These are phyloP conservation scores for Buathra laborator DNA, from an alignment of 2,888 invertebrate genomes.

Conservation along the genomic window DNA sequence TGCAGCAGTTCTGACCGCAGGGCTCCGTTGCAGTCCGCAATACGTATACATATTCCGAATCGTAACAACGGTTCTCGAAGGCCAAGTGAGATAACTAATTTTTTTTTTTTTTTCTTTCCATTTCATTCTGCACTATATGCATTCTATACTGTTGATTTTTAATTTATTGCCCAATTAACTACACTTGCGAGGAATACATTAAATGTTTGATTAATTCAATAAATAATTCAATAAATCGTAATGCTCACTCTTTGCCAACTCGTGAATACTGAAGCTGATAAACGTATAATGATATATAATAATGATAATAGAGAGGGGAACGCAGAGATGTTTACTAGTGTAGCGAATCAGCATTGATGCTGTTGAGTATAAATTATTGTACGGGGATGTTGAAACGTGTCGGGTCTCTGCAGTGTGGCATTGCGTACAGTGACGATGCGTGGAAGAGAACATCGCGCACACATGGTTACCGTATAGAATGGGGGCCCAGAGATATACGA, in stretches of 20 bases:
- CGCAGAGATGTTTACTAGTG: not conserved
- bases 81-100: constrained; percentile 39
- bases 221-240: not conserved
- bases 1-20: not conserved
- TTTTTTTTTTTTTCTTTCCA: constrained; percentile 11
- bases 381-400: too few species aligned
- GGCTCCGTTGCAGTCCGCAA: not conserved
- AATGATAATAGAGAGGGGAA: too few species aligned
- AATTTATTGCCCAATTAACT: not conserved
- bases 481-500: not conserved
- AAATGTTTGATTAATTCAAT: not conserved
- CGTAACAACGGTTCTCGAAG: constrained; percentile 48
- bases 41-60: constrained; percentile 11
- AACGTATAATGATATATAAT: too few species aligned
- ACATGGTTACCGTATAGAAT: not conserved
- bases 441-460: not conserved
- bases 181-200: not conserved
- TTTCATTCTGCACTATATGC: not conserved
- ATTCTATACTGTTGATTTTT: not conserved
- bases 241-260: not conserved
- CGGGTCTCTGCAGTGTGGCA: too few species aligned
- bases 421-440: constrained; percentile 1
- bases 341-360: not conserved
- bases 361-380: not conserved
- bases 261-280: too few species aligned